Evolutionary conservation across 35 echinoderm and acorn worm species (phyloP), one percentile per base, ranked within the genome.

Genomic region (Lytechinus variegatus): DNA sequence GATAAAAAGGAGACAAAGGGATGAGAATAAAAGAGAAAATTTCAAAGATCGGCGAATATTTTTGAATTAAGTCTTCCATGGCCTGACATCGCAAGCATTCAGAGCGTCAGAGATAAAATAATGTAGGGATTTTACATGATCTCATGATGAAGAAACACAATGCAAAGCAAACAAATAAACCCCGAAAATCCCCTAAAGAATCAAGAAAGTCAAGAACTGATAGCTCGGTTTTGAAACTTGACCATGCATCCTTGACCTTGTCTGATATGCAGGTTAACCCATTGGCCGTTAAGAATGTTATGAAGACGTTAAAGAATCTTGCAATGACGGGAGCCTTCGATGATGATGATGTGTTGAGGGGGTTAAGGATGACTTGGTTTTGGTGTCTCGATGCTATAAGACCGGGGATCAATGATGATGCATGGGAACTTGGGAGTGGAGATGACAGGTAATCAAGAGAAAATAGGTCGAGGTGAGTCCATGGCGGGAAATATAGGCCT

Each of bases 401-500:
- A 90, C 88, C 29, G 88, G 16, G 88, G 88, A 90, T 90, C 88
- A 90, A 54, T 90, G 88, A 90, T 90, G 88, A 90, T 90, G 88
- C 88, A 90, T 90, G 28, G 88, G 52, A 52, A 54, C 29, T 12
- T 52, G 29, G 88, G 88, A 90, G 88, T 51, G 88, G 88, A 90
- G 88, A 44, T 90, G 88, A 90, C 88, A 90, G 88, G 88, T 54
- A 90, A 90, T 90, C 88, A 90, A 54, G 88, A 16, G 16, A 44
- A 90, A 90, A 54, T 90, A 54, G 88, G 88, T 90, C 88, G 88
- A 90, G 88, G 88, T 54, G 88, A 90, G 88, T 54, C 52, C 52
- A 54, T 90, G 88, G 88, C 88, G 88, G 88, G 27, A 90, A 90
- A 90, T 90, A 90, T 90, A 90, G 88, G 88, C 88, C 88, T 90